Evolutionary conservation across 2,113 vertebrate species (phyloP), one percentile per base, ranked within the genome.

Genomic region (Elaphurus davidianus): DNA sequence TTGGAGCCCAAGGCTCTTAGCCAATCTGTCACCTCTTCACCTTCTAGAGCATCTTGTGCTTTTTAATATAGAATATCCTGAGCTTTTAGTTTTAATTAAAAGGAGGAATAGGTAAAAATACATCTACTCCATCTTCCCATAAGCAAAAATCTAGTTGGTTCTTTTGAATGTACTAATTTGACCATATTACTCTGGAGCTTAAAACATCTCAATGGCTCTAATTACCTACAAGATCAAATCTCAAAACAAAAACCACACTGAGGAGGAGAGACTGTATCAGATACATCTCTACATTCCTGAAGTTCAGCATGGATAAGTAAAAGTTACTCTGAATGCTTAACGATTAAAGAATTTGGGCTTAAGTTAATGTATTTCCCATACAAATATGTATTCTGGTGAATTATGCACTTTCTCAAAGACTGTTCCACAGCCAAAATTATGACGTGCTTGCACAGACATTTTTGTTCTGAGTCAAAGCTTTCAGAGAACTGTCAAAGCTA

Each of bases 201-300:
- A 94, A 97, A 96, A 95, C 23, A 97, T 10, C 17, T 52, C 85
- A 97, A 84, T 62, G 45, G 47, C 47, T 92, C 88, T 59, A 76
- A 88, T 27, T 60, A 67, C 21, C 40, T 91, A 55, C 4, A 88
- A 23, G 45, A 89, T 93, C n/a, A 76, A 93, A 94, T 91, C 30
- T 52, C 83, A 81, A 91, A 97, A 88, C 10, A 88, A 94, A 95
- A 90, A 67, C 25, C 28, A 93, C 16, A 67, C 30, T 79, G 45
- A 94, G n/a, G 64, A 97, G 67, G 36, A 92, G 33, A 87, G 50
- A 91, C n/a, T 91, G 12, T 83, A 25, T 64, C 40, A 88, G 74
- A 76, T 67, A 91, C 1, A 62, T n/a, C 23, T 90, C 28, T 79
- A 90, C 23, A 92, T 90, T 91, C 45, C 43, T 40, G 60, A 97